These are phyloP conservation scores for Sus cebifrons DNA, from an alignment of 2,797 vertebrate species.

Conservation along the genomic window DNA sequence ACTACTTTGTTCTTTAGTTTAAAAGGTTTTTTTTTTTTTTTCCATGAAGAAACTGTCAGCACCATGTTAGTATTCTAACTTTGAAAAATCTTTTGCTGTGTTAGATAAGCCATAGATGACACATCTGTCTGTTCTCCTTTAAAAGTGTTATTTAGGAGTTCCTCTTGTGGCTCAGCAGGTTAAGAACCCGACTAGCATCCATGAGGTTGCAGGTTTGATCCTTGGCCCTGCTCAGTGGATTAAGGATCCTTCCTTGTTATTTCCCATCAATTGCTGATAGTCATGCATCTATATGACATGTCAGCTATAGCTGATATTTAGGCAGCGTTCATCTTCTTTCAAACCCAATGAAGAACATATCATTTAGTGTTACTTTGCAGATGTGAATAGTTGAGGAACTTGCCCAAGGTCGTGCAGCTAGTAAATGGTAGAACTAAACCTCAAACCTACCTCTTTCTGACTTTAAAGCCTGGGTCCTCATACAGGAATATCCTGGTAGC, in stretches of 20 bases:
- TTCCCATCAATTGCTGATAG: not conserved
- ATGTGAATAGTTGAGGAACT: constrained; percentile 8
- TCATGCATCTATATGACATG: not conserved
- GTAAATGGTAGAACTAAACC: not conserved
- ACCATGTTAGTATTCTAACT: not conserved
- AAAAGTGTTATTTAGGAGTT: not conserved
- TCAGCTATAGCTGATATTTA: not conserved
- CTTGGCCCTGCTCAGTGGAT: no score
- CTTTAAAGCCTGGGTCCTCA: not conserved
- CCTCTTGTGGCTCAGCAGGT: no score
- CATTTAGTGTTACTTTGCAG: not conserved
- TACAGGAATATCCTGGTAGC: not conserved
- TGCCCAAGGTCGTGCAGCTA: not conserved
- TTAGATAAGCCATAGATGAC: not conserved
- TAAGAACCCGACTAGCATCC: no score
- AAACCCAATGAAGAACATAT: not conserved
- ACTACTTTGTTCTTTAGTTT: not conserved
- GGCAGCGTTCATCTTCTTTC: not conserved
- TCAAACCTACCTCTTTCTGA: not conserved
- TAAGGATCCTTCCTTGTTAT: not conserved
- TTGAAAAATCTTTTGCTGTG: not conserved
- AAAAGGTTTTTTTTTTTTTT: not conserved
- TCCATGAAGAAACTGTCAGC: not conserved
- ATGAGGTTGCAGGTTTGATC: no score
- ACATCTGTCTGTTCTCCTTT: not conserved